Conservation (phyloP, 1,140 invertebrate genomes). For the Ganaspis sp. region DNA sequence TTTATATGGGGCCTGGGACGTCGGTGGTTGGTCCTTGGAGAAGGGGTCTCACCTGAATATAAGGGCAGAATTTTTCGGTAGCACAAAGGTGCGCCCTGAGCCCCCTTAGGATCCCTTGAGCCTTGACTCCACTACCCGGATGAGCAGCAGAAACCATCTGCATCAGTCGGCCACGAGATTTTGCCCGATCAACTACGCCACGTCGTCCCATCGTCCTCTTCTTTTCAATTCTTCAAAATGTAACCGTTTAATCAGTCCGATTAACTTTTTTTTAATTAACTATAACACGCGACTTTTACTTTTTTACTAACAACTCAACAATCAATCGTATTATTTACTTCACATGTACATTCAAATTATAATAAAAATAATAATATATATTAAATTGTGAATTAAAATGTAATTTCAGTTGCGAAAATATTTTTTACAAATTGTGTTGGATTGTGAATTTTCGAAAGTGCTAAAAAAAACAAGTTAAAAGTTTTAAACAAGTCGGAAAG, state of each 20-base stretch:
- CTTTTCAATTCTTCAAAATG: background rate
- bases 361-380: no score
- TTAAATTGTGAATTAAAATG: no score
- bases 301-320: no score
- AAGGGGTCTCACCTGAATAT: constrained; percentile 61
- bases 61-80: constrained; percentile 68
- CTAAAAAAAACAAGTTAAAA: no score
- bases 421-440: no score
- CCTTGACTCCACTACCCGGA: constrained; percentile 71
- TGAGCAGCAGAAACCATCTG: constrained; percentile 69
- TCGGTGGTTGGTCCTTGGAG: constrained; percentile 47
- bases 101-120: constrained; percentile 72
- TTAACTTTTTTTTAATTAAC: no score
- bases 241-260: background rate
- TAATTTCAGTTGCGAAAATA: no score
- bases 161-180: constrained; percentile 71
- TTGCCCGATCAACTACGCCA: constrained; percentile 52
- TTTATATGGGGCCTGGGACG: constrained; percentile 51
- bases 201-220: background rate
- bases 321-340: no score
- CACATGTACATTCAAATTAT: no score
- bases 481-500: no score
- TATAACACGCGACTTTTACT: no score
- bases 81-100: constrained; percentile 65
- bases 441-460: no score